Base-by-base conservation (phyloP, 2,888 invertebrate genomes). In the Drosophila sordidula region DNA sequence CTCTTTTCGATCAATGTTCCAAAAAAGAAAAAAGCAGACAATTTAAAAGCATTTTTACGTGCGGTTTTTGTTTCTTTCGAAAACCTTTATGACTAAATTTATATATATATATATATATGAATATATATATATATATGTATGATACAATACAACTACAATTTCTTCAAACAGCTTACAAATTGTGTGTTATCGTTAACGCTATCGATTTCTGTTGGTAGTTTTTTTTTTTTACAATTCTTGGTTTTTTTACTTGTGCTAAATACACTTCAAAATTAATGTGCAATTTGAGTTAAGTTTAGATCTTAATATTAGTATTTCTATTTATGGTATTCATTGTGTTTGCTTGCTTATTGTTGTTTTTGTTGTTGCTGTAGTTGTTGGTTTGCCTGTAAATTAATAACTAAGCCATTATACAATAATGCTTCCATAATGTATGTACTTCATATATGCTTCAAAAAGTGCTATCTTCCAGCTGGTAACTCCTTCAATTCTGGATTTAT, bases 261-360 rank as follows among this genome's bases (percentile, higher is more conserved):
- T 87, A 77, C 88, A 83, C 83, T 79, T 83, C 70, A 88, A 83
- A 86, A 85, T 78, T 82, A 86, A 88, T 88, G 87, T 84, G 89
- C 89, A 80, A 86, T 83, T 86, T 78, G 77, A 56, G 51, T 79
- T 83, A 52, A 42, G 46, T 55, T 59, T 64, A 55, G 75, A 64
- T 75, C 83, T 83, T 76, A 87, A 67, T 70, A 77, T 66, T 70
- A 38, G 62, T 44, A 36, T 32, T 68, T 54, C 41, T 61, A 51
- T 38, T 55, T 54, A 51, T 22, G 38, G 22, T 71, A 69, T 83
- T 66, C 70, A 64, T 69, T 79, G 64, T 62, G 61, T 64, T 56
- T 61, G 56, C 45, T 67, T 63, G 50, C 25, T 76, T 58, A 46
- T 58, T 49, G 47, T 52, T 63, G 45, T 67, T 62, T 22, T 32